These are phyloP conservation scores for Dicycla oo DNA, from an alignment of 2,888 invertebrate genomes.

Conservation along the genomic window DNA sequence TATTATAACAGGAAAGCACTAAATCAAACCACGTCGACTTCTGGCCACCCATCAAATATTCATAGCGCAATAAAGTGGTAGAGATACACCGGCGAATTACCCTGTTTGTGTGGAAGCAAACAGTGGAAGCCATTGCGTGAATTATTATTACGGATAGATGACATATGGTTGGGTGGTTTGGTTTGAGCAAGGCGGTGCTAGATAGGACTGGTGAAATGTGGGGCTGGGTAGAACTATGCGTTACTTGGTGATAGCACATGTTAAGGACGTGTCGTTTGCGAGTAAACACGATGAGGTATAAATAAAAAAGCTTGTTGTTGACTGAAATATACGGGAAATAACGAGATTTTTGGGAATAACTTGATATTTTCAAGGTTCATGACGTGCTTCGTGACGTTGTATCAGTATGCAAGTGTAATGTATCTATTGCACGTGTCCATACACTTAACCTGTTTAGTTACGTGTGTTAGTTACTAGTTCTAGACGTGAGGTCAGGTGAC, in stretches of 20 bases:
- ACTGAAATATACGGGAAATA: not conserved
- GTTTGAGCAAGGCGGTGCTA: slow-evolving; percentile 1
- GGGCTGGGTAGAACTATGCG: not conserved
- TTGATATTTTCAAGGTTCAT: not conserved
- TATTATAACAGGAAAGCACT: slow-evolving; percentile 58
- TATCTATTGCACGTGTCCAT: not conserved
- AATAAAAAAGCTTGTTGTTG: not conserved
- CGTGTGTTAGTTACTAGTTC: no score
- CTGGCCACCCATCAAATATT: slow-evolving; percentile 74
- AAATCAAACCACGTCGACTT: slow-evolving; percentile 67
- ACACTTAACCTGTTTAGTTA: not conserved
- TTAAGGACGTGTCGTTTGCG: not conserved
- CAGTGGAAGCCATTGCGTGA: slow-evolving; percentile 56
- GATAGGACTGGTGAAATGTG: not conserved
- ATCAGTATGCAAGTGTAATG: not conserved
- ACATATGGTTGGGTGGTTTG: slow-evolving; percentile 42
- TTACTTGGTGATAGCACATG: not conserved
- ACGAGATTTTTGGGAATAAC: not conserved
- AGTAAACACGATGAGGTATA: no score
- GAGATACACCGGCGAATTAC: slow-evolving; percentile 43
- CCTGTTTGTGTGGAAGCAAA: slow-evolving; percentile 52
- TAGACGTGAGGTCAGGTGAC: no score
- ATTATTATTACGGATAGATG: slow-evolving; percentile 60
- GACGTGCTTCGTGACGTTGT: not conserved
- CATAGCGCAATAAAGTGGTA: slow-evolving; percentile 64